Percentiles rank a stretch among this genome's conserved stretches.
These are phyloP conservation scores for Siniperca knerii DNA, from an alignment of 2,113 vertebrate genomes.

Conservation along the genomic window DNA sequence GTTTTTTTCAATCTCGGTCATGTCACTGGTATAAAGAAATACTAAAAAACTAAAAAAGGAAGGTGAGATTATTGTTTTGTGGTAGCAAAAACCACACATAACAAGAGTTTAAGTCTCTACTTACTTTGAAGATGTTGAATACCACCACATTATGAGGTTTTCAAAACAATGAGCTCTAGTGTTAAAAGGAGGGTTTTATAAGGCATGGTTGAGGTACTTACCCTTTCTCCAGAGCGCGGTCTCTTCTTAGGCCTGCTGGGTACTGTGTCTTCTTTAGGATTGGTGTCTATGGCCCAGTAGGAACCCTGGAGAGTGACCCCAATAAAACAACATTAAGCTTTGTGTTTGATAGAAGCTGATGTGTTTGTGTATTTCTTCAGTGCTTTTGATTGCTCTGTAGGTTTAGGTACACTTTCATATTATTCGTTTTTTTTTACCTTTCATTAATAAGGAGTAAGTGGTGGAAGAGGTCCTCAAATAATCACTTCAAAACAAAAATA, in stretches of 20 bases:
- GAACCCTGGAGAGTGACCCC: slow-evolving; percentile 83
- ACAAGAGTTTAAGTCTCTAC: not conserved
- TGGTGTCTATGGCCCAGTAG: slow-evolving; percentile 93
- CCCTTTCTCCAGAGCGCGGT: slow-evolving; percentile 90
- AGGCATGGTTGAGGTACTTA: slow-evolving; percentile 54
- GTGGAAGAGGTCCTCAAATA: not conserved
- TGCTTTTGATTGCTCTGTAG: slow-evolving; percentile 17
- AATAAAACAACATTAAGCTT: slow-evolving; percentile 13
- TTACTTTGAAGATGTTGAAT: not conserved
- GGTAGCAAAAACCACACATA: not conserved
- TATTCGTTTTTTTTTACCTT: not conserved
- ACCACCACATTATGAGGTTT: not conserved
- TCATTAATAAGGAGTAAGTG: slow-evolving; percentile 12
- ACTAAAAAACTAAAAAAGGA: not conserved
- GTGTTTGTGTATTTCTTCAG: not conserved
- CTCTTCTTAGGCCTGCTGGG: slow-evolving; percentile 92
- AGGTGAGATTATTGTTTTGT: not conserved
- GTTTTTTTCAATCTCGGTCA: not conserved
- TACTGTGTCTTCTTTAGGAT: slow-evolving; percentile 90
- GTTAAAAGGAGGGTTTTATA: not conserved
- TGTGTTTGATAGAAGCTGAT: not conserved
- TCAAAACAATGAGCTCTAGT: not conserved
- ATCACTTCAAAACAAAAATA: slow-evolving; percentile 4
- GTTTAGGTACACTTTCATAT: slow-evolving; percentile 7
- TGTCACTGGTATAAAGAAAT: not conserved